Evolutionary conservation across 2,113 vertebrate species (phyloP).

Genomic region (Elephantulus edwardii): DNA sequence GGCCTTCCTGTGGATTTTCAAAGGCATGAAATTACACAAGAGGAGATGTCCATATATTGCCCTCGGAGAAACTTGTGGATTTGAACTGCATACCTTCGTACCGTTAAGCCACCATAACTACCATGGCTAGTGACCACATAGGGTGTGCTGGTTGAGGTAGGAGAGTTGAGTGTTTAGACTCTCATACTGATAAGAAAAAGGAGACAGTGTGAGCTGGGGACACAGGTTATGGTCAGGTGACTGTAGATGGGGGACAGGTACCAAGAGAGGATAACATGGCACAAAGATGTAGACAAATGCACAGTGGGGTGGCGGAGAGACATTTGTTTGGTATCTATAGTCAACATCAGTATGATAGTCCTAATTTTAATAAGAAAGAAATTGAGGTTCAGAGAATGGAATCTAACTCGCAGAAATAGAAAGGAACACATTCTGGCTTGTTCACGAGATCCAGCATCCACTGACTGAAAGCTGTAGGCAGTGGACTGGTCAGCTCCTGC

Average conservation of each 20-base stretch:
- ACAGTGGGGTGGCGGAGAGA: background rate
- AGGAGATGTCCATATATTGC: no score
- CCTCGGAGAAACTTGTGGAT: no score
- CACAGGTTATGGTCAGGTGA: rapidly evolving
- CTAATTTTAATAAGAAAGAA: background rate
- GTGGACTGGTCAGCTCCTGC: background rate
- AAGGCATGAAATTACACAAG: no score
- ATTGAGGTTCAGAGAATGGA: background rate
- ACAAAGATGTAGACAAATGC: background rate
- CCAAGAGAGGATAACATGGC: rapidly evolving
- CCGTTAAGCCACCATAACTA: no score
- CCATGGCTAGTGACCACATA: background rate
- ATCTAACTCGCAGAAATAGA: background rate
- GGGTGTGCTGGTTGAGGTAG: background rate
- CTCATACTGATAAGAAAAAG: rapidly evolving
- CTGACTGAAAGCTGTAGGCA: rapidly evolving
- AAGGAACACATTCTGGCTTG: background rate
- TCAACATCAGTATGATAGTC: background rate
- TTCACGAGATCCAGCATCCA: background rate
- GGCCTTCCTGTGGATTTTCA: no score
- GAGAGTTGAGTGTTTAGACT: background rate
- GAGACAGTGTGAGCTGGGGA: background rate
- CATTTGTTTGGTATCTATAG: background rate
- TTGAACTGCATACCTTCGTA: no score
- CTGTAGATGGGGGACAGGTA: background rate